Conservation (phyloP, 2,113 vertebrate genomes). For the Nibea albiflora region DNA sequence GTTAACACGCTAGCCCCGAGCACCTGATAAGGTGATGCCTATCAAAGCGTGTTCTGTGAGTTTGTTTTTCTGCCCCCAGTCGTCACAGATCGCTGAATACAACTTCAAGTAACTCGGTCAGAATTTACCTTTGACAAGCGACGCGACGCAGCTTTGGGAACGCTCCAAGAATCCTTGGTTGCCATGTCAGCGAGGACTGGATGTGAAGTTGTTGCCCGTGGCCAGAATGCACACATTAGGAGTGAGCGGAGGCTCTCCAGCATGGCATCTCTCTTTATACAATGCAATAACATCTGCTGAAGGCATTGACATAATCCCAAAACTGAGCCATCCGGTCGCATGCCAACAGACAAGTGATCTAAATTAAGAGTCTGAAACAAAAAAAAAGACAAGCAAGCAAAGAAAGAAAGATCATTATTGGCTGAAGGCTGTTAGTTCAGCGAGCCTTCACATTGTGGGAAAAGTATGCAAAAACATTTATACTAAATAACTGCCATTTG, state of each 20-base stretch:
- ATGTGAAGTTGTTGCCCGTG: constrained; percentile 68
- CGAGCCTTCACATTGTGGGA: background rate
- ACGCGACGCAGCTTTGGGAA: constrained; percentile 62
- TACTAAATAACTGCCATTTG: background rate
- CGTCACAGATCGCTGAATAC: constrained; percentile 46
- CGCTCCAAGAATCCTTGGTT: constrained; percentile 59
- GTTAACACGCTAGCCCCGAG: constrained; percentile 56
- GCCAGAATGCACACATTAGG: constrained; percentile 68
- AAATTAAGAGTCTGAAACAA: constrained; percentile 15
- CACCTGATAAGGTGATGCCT: constrained; percentile 39
- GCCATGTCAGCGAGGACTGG: constrained; percentile 62
- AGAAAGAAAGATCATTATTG: background rate
- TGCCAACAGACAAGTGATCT: constrained; percentile 64
- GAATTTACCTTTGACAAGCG: constrained; percentile 73
- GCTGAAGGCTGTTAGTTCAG: constrained; percentile 9
- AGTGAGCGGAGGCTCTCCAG: constrained; percentile 65
- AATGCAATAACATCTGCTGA: constrained; percentile 68
- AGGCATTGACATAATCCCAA: constrained; percentile 70
- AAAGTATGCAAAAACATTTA: background rate
- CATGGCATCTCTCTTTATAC: constrained; percentile 68
- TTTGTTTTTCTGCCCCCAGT: constrained; percentile 57
- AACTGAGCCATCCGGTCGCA: constrained; percentile 53
- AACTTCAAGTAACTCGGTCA: constrained; percentile 55
- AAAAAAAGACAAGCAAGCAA: background rate
- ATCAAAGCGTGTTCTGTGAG: constrained; percentile 56